phyloP scores from a whole-genome alignment of 2,888 invertebrate species.

The Dasypolia templi region DNA sequence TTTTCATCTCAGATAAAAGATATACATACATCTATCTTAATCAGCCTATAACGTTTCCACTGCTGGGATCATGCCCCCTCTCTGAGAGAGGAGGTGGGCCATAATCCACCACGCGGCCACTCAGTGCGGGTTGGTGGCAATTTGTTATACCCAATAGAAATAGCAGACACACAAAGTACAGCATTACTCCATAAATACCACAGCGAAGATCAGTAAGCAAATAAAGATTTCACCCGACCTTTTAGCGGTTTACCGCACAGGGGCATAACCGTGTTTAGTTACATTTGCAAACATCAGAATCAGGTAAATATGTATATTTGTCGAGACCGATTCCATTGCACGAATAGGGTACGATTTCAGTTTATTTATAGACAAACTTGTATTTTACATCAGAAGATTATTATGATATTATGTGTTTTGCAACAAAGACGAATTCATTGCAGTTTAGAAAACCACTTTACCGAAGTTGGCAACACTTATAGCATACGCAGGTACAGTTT shows the following conservation, averaged over 20 bases:
- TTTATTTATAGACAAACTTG: slow-evolving; percentile 27
- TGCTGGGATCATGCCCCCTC: too few relatives aligned
- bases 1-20: too few relatives aligned
- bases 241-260: slow-evolving; percentile 56
- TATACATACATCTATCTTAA: too few relatives aligned
- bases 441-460: slow-evolving; percentile 8
- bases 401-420: background rate
- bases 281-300: slow-evolving; percentile 61
- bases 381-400: background rate
- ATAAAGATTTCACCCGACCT: slow-evolving; percentile 58
- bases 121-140: too few relatives aligned
- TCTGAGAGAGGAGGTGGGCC: too few relatives aligned
- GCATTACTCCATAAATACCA: slow-evolving; percentile 32
- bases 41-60: too few relatives aligned
- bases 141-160: slow-evolving; percentile 13
- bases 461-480: slow-evolving; percentile 12
- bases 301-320: slow-evolving; percentile 54
- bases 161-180: slow-evolving; percentile 16
- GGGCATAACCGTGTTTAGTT: slow-evolving; percentile 56
- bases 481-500: slow-evolving; percentile 38
- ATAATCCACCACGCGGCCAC: too few relatives aligned
- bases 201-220: slow-evolving; percentile 43
- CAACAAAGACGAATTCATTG: background rate
- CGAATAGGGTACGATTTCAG: slow-evolving; percentile 25
- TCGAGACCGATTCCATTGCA: slow-evolving; percentile 40